Evolutionary conservation across 2,888 invertebrate species (phyloP), one percentile per base, ranked within the genome.

Genomic region (Xanthostigma xanthostigma): DNA sequence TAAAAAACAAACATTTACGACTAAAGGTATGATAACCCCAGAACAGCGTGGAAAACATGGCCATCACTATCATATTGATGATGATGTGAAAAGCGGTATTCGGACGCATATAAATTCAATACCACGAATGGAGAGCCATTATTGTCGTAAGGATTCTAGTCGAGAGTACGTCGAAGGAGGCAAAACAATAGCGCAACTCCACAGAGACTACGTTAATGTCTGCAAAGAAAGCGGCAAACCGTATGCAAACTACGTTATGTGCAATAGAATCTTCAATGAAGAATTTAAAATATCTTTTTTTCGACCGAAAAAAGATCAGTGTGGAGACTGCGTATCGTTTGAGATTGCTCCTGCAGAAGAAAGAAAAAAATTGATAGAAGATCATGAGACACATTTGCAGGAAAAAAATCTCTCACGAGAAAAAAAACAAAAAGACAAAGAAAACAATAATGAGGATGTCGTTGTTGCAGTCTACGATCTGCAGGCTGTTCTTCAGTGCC

Each of bases 401-500:
- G 41, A 47, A 47, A 47, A 47, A 41, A 36, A 41, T 14, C 47
- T 47, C 14, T 41, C 44, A 9, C 44, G 34, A 6, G 9, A 36
- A 44, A 36, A 44, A 44, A 44, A 36, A 44, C 36, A 44, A 8
- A 44, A 44, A 10, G 44, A 40, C 13, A 40, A 44, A 36, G 13
- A 44, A 14, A 44, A 12, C n/a, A 12, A 10, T 10, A 11, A 9
- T 8, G 34, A 44, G 11, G 10, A 36, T 36, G 13, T 40, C 9
- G 40, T 53, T 34, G 54, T 55, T n/a, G 49, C 54, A 10, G 56
- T 53, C 14, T 62, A 56, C 50, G 60, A 61, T 46, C 53, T 61
- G 5, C 57, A 60, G 47, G 59, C 60, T 10, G 59, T 60, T 6
- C 55, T 60, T 13, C 58, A 60, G 46, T 58, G 58, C 38, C 58